phyloP scores from a whole-genome alignment of 2,888 invertebrate species.

The Apocheima hispidaria region DNA sequence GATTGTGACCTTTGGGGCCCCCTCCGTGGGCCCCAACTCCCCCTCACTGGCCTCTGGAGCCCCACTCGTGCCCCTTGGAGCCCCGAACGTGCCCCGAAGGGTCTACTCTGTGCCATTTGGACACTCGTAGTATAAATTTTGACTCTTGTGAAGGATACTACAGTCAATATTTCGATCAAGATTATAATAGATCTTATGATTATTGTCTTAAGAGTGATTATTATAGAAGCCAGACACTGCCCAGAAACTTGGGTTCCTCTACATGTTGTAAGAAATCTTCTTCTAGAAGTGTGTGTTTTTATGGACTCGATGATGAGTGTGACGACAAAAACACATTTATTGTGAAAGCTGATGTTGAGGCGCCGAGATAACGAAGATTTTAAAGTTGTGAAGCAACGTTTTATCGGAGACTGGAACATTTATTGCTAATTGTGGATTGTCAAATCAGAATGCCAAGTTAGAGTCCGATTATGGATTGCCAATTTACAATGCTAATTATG shows the following conservation, averaged over 20 bases:
- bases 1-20: constrained; percentile 83
- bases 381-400: constrained; percentile 36
- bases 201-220: constrained; percentile 80
- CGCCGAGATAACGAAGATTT: constrained; percentile 73
- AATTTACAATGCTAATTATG: neutral
- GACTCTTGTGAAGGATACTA: constrained; percentile 74
- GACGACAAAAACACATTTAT: constrained; percentile 60
- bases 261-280: constrained; percentile 61
- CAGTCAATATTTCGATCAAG: constrained; percentile 74
- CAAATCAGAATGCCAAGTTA: neutral
- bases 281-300: constrained; percentile 72
- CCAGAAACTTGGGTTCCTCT: constrained; percentile 73
- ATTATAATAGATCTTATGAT: constrained; percentile 63
- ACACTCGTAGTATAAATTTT: constrained; percentile 70
- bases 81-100: constrained; percentile 67
- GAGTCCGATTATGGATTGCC: neutral
- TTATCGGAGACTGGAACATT: neutral
- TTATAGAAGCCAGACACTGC: constrained; percentile 70
- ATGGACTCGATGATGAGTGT: constrained; percentile 64
- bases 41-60: constrained; percentile 66
- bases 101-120: constrained; percentile 60
- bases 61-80: constrained; percentile 47
- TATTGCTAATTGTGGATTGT: neutral
- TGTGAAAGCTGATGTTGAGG: constrained; percentile 74
- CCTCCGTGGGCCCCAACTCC: constrained; percentile 80